Percentiles rank a stretch among this genome's conserved stretches.
Conservation (phyloP, 2,113 vertebrate species). For the Tamias sibiricus region DNA sequence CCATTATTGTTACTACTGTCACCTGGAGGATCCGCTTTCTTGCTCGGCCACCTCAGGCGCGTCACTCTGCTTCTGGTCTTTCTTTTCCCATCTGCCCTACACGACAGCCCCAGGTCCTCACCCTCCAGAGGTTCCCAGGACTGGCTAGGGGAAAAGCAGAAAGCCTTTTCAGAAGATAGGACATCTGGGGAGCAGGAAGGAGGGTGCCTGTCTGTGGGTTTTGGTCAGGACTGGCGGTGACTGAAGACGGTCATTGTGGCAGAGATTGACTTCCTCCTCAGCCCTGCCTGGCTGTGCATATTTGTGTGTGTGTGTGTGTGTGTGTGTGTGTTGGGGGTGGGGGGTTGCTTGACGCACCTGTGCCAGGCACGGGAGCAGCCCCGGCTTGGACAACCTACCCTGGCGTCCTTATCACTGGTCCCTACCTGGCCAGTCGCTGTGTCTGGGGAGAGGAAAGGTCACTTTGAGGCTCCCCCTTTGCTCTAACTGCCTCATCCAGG, state of each 20-base stretch:
- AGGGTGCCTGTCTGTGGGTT: accelerated
- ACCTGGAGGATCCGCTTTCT: not conserved
- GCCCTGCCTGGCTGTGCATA: not conserved
- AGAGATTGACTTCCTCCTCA: not conserved
- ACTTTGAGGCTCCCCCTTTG: slow-evolving; percentile 81
- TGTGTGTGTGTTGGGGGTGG: accelerated
- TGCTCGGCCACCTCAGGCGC: not conserved
- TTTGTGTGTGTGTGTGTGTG: not conserved
- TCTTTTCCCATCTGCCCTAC: not conserved
- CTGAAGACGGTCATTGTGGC: not conserved
- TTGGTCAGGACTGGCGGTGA: not conserved
- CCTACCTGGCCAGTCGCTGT: slow-evolving; percentile 49
- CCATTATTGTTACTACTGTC: accelerated
- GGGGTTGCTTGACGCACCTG: not conserved
- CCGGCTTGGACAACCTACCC: not conserved
- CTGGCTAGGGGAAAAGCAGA: not conserved
- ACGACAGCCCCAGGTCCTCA: no score
- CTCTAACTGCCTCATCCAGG: not conserved
- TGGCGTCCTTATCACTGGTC: slow-evolving; percentile 75
- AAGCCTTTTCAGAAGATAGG: not conserved
- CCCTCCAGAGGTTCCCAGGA: not conserved
- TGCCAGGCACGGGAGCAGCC: slow-evolving; percentile 46
- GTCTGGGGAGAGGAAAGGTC: slow-evolving; percentile 83
- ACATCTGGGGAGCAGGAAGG: not conserved
- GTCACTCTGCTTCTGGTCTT: not conserved